Conservation (phyloP, 2,113 vertebrate species). For the Romanogobio albipinnatus region DNA sequence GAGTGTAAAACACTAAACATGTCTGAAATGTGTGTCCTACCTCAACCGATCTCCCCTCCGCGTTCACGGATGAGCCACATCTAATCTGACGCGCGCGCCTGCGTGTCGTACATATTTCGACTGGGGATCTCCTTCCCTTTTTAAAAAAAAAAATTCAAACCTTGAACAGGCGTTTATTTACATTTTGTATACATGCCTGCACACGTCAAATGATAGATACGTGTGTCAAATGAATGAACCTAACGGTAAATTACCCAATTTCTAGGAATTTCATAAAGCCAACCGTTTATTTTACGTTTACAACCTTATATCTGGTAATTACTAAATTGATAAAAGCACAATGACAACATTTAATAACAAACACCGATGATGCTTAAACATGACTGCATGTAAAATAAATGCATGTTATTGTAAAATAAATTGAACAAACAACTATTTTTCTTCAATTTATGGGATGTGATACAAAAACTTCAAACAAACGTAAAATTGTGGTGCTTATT, state of each 20-base stretch:
- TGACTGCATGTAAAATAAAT: not conserved
- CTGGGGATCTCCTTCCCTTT: conserved; percentile 26
- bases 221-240: not conserved
- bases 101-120: conserved; percentile 17
- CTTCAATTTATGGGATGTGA: too few relatives aligned
- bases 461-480: too few relatives aligned
- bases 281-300: not conserved
- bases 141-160: not conserved
- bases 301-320: not conserved
- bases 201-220: not conserved
- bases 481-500: too few relatives aligned
- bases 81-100: conserved; percentile 16
- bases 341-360: not conserved
- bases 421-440: too few relatives aligned
- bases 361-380: not conserved
- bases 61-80: conserved; percentile 2
- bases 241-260: not conserved
- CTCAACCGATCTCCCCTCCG: conserved; percentile 5
- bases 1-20: not conserved
- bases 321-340: not conserved
- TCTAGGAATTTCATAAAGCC: not conserved
- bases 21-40: conserved; percentile 9
- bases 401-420: not conserved
- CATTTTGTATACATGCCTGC: not conserved
- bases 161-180: not conserved